Percentiles rank a stretch among this genome's conserved stretches.
These are phyloP conservation scores for Hemicentrotus pulcherrimus DNA, from an alignment of 35 echinoderm and acorn worm genomes.

Conservation along the genomic window DNA sequence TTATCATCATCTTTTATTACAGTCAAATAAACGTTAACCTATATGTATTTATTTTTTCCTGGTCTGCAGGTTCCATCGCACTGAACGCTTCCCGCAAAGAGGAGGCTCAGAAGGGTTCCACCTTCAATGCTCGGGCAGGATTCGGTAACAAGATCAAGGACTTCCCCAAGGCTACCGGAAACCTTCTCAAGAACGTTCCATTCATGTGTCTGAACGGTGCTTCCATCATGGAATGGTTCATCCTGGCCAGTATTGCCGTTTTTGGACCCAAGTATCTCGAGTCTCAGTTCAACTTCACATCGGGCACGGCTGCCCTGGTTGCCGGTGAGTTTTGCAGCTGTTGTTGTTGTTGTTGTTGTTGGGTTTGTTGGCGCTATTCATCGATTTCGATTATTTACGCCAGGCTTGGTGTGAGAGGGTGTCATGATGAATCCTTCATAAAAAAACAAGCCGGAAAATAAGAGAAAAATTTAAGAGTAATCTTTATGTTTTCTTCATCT, in stretches of 20 bases:
- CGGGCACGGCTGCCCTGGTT: constrained; percentile 68
- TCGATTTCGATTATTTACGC: no score
- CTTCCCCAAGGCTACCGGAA: constrained; percentile 66
- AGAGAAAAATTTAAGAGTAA: no score
- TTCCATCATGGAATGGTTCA: constrained; percentile 62
- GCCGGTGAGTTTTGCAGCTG: constrained; percentile 52
- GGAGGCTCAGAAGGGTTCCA: constrained; percentile 43
- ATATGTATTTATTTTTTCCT: not conserved
- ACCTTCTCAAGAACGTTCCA: constrained; percentile 68
- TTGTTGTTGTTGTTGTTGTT: no score
- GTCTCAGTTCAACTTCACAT: constrained; percentile 69
- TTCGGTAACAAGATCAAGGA: constrained; percentile 62
- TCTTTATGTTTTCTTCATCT: no score
- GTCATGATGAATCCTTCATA: no score
- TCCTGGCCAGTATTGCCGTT: constrained; percentile 71
- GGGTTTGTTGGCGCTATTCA: no score
- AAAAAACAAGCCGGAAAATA: no score
- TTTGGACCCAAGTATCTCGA: constrained; percentile 91
- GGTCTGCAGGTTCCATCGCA: not conserved
- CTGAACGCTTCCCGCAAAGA: not conserved
- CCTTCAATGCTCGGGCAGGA: constrained; percentile 26
- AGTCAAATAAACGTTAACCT: no score
- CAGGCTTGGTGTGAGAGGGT: no score
- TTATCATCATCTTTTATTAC: no score
- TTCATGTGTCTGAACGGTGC: constrained; percentile 75